Percentiles rank a stretch among this genome's conserved stretches.
Conservation (phyloP, 2,888 invertebrate genomes). For the Tetragnatha montana region DNA sequence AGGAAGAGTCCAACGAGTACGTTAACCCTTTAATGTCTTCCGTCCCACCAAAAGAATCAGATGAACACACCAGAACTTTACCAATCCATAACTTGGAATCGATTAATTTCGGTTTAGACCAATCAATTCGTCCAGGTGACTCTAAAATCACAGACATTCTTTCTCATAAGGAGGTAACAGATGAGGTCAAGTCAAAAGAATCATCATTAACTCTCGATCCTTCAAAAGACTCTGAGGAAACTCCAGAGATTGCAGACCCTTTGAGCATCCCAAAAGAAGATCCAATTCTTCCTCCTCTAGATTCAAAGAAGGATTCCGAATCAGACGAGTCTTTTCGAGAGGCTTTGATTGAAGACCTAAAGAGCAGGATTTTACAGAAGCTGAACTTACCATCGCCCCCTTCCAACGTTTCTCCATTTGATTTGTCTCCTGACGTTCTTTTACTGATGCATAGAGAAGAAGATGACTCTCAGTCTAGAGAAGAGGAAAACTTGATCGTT, state of each 20-base stretch:
- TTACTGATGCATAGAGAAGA: constrained; percentile 8
- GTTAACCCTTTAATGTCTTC: no score
- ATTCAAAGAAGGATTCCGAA: neutral
- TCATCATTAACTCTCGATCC: no score
- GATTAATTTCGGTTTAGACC: no score
- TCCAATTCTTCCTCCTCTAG: neutral
- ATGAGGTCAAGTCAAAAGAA: no score
- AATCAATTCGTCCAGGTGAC: no score
- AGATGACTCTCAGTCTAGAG: neutral
- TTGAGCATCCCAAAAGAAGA: neutral
- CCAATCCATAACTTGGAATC: no score
- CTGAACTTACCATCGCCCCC: constrained; percentile 8
- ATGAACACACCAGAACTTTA: no score
- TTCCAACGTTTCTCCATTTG: neutral
- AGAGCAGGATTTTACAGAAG: constrained; percentile 8
- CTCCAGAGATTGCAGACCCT: neutral
- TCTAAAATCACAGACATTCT: no score
- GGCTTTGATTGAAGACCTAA: constrained; percentile 17
- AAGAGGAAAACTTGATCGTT: constrained; percentile 26
- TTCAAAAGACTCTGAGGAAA: no score
- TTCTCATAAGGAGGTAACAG: no score
- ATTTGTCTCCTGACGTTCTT: constrained; percentile 17
- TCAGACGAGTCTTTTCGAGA: neutral
- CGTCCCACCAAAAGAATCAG: no score
- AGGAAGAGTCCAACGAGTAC: no score